Conservation (phyloP, 2,113 vertebrate species). For the Cebidichthys violaceus region DNA sequence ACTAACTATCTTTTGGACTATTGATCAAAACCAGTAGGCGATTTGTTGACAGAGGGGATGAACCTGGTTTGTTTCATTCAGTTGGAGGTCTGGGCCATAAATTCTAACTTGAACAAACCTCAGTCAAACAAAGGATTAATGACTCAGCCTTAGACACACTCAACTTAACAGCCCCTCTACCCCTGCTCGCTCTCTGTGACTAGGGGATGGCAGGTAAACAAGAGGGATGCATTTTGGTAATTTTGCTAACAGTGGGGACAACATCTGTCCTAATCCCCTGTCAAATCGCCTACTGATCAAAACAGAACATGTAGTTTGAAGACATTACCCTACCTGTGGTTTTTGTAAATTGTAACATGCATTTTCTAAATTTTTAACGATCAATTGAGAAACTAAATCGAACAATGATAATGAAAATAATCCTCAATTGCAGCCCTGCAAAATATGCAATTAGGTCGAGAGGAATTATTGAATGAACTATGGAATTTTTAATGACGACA, state of each 20-base stretch:
- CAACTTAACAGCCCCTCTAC: neutral
- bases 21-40: neutral
- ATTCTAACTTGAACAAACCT: no score
- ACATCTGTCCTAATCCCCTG: no score
- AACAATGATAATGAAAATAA: neutral
- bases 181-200: no score
- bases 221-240: no score
- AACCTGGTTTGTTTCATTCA: no score
- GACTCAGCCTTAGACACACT: no score
- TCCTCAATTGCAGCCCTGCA: neutral
- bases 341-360: neutral
- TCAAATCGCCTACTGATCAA: neutral
- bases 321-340: neutral
- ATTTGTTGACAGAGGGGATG: no score
- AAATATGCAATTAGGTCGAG: slow-evolving; percentile 2
- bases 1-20: neutral
- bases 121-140: no score
- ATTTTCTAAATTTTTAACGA: neutral
- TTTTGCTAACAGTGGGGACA: no score
- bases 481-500: neutral
- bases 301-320: neutral
- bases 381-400: neutral
- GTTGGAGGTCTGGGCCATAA: neutral
- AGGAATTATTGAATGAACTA: neutral
- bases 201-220: no score